Conservation (phyloP, 1,140 invertebrate species). For the Rhizoglyphus robini region DNA sequence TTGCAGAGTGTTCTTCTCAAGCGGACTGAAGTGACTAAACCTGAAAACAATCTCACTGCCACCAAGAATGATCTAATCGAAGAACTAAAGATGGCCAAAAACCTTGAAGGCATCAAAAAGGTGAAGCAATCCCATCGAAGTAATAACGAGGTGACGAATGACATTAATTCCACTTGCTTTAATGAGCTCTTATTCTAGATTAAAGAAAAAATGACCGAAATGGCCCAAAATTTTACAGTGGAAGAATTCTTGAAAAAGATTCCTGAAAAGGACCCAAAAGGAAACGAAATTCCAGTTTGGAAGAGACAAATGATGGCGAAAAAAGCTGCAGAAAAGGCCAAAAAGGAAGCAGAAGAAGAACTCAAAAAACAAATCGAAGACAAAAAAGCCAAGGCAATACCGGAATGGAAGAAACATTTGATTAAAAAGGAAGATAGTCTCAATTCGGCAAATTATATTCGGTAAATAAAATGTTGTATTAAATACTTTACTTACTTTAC, state of each 20-base stretch:
- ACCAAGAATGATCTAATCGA: slow-evolving; percentile 69
- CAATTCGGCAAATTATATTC: not conserved
- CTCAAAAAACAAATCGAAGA: slow-evolving; percentile 61
- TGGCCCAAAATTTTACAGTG: slow-evolving; percentile 63
- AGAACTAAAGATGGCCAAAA: slow-evolving; percentile 73
- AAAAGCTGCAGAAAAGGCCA: slow-evolving; percentile 76
- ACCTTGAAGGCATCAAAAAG: slow-evolving; percentile 75
- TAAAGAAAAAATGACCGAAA: slow-evolving; percentile 62
- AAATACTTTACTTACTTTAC: not conserved
- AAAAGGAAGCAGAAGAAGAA: slow-evolving; percentile 72
- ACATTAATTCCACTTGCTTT: not conserved
- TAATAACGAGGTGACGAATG: slow-evolving; percentile 40
- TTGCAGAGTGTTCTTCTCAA: slow-evolving; percentile 63
- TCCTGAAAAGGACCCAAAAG: slow-evolving; percentile 70
- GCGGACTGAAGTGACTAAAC: slow-evolving; percentile 43
- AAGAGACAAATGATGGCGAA: slow-evolving; percentile 85
- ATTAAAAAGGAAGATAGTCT: slow-evolving; percentile 57
- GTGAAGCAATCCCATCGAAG: slow-evolving; percentile 71
- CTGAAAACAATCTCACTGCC: not conserved
- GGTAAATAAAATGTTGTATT: not conserved
- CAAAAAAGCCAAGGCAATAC: slow-evolving; percentile 65
- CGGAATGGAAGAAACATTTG: slow-evolving; percentile 79
- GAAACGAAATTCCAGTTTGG: slow-evolving; percentile 77
- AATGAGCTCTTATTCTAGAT: slow-evolving; percentile 37
- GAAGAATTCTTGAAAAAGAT: slow-evolving; percentile 80